phyloP scores from a whole-genome alignment of 2,113 vertebrate species.

The Girardinichthys multiradiatus region DNA sequence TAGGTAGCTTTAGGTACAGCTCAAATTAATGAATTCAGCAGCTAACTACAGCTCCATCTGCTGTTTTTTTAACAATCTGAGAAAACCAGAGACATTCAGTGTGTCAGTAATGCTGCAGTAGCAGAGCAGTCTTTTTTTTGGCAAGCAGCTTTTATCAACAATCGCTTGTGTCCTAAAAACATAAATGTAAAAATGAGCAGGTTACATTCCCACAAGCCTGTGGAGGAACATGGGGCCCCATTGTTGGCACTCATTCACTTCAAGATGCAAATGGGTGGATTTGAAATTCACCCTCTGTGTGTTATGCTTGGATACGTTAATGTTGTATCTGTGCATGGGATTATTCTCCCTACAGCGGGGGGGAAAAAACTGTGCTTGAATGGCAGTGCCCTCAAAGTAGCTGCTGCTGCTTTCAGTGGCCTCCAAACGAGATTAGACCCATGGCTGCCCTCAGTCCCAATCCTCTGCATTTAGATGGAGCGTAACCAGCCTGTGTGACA shows the following conservation, averaged over 20 bases:
- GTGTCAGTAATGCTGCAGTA: slow-evolving; percentile 28
- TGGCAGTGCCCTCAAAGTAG: slow-evolving; percentile 78
- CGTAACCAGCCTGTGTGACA: slow-evolving; percentile 77
- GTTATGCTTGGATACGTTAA: slow-evolving; percentile 83
- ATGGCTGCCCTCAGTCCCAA: slow-evolving; percentile 76
- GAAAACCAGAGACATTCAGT: slow-evolving; percentile 30
- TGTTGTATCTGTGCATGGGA: slow-evolving; percentile 82
- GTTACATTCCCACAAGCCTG: slow-evolving; percentile 39
- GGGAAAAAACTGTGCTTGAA: slow-evolving; percentile 79
- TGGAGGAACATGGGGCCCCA: slow-evolving; percentile 51
- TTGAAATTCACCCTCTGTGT: slow-evolving; percentile 79
- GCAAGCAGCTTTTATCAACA: slow-evolving; percentile 49
- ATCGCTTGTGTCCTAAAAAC: slow-evolving; percentile 16
- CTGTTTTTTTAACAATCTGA: slow-evolving; percentile 54
- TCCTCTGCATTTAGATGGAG: slow-evolving; percentile 77
- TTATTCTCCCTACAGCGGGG: slow-evolving; percentile 79
- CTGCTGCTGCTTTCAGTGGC: slow-evolving; percentile 79
- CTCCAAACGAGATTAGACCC: slow-evolving; percentile 83
- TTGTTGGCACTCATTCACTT: slow-evolving; percentile 75
- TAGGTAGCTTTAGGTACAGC: slow-evolving; percentile 57
- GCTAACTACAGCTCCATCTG: slow-evolving; percentile 69
- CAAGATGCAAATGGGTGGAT: slow-evolving; percentile 79
- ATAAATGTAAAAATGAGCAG: slow-evolving; percentile 21
- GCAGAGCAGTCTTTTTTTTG: slow-evolving; percentile 30
- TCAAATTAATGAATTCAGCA: slow-evolving; percentile 51